Conservation (phyloP, 2,797 vertebrate species). For the Neosilurus mollespiculum region DNA sequence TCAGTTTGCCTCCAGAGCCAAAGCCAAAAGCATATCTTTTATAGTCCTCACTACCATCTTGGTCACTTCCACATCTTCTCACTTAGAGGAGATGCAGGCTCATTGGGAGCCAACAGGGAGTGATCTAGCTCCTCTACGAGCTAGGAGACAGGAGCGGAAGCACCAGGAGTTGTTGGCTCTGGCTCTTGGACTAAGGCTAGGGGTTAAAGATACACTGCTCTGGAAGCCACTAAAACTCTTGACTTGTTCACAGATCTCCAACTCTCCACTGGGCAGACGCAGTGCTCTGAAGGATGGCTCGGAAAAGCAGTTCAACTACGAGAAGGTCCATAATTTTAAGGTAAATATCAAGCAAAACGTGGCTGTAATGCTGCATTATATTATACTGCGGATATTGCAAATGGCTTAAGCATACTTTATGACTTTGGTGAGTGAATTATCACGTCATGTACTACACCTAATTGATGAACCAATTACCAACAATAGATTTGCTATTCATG, state of each 20-base stretch:
- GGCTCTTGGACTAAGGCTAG: slow-evolving; percentile 89
- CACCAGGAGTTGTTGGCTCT: slow-evolving; percentile 90
- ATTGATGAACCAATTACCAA: slow-evolving; percentile 41
- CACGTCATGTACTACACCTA: background rate
- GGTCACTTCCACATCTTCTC: slow-evolving; percentile 31
- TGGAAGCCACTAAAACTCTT: slow-evolving; percentile 98
- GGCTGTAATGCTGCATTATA: background rate
- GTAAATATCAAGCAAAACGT: slow-evolving; percentile 70
- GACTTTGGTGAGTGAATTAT: background rate
- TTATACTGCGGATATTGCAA: background rate
- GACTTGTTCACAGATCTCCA: slow-evolving; percentile 93
- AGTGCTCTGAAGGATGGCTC: slow-evolving; percentile 84
- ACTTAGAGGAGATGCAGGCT: slow-evolving; percentile 73
- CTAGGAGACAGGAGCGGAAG: slow-evolving; percentile 81
- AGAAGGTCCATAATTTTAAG: slow-evolving; percentile 99
- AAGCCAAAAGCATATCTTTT: slow-evolving; percentile 53
- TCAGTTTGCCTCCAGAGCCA: slow-evolving; percentile 37
- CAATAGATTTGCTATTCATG: background rate
- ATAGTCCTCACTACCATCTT: slow-evolving; percentile 52
- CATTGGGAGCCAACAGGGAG: slow-evolving; percentile 76
- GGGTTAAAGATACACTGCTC: slow-evolving; percentile 81
- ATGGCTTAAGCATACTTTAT: background rate
- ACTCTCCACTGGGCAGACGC: slow-evolving; percentile 87
- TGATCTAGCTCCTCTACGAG: slow-evolving; percentile 76
- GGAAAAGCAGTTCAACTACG: slow-evolving; percentile 91